Base-by-base conservation (phyloP, 2,888 invertebrate species). In the Tanytarsus gracilentus region DNA sequence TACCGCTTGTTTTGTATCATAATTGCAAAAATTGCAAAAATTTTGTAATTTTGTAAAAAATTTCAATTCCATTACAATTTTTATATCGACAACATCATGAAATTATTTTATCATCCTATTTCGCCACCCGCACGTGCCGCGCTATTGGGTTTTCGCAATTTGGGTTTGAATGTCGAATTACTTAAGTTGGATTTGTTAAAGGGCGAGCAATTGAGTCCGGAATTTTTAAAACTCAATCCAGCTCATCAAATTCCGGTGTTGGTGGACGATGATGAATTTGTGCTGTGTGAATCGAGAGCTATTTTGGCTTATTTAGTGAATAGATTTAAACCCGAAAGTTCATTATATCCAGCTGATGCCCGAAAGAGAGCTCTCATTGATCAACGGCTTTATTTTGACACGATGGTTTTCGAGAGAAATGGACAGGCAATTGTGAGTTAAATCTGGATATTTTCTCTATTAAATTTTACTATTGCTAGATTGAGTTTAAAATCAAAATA, bases 1-100 rank as follows among this genome's bases (percentile, higher is more conserved):
- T 61, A 21, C 71, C 72, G 9, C 64, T 77, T 48, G 75, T 72
- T 63, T 68, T 84, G 16, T 83, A 84, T 69, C 82, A 83, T 74
- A 80, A 78, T 69, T 75, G 79, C n/a, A n/a, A n/a, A n/a, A n/a
- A n/a, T n/a, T n/a, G n/a, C n/a, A n/a, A n/a, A n/a, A n/a, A n/a
- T n/a, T n/a, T n/a, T n/a, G n/a, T n/a, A n/a, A n/a, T n/a, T n/a
- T n/a, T n/a, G n/a, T n/a, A n/a, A n/a, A n/a, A n/a, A n/a, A n/a
- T n/a, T n/a, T n/a, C n/a, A n/a, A n/a, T n/a, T n/a, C n/a, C n/a
- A n/a, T n/a, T n/a, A n/a, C n/a, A n/a, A n/a, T n/a, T n/a, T n/a
- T n/a, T n/a, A n/a, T n/a, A n/a, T n/a, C n/a, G n/a, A n/a, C n/a
- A n/a, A n/a, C n/a, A n/a, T n/a, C n/a, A n/a, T n/a, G n/a, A n/a